Base-by-base conservation (phyloP, 2,888 invertebrate species). In the Dyspetes luteomarginatus region DNA sequence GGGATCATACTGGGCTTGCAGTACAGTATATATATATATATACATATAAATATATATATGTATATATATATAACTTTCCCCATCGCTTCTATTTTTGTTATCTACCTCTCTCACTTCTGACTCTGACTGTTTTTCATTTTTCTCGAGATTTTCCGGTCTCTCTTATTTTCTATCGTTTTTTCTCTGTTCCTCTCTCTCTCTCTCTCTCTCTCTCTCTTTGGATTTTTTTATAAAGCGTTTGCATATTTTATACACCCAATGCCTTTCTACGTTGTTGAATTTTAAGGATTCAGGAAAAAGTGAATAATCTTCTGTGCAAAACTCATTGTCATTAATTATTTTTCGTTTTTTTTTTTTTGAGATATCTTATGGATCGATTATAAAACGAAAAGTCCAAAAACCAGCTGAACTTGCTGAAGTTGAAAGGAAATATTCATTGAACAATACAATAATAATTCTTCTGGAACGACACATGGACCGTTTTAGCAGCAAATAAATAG, bases 1-100 rank as follows among this genome's bases (percentile, higher is more conserved):
- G 15, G 60, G 36, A 36, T 30, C 36, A 58, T 60, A 71, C 60
- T 64, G 71, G 48, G 48, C 19, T 45, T 17, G n/a, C 7, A 30
- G 30, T 60, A 15, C 71, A 4, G 41, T 55, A 3, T 68, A 24
- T 56, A 19, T 4, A 15, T n/a, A 7, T 17, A 15, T 15, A 36
- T 12, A 1, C 36, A 36, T 12, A 36, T 12, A 36, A 1, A 36
- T 12, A 36, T n/a, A n/a, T n/a, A n/a, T n/a, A n/a, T n/a, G n/a
- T n/a, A n/a, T n/a, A 45, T n/a, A n/a, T n/a, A 9, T n/a, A n/a
- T 9, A 12, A 12, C 41, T 41, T n/a, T n/a, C n/a, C n/a, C n/a
- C n/a, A n/a, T n/a, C n/a, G n/a, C n/a, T n/a, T n/a, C n/a, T n/a
- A n/a, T n/a, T n/a, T n/a, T n/a, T n/a, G n/a, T n/a, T n/a, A n/a